Evolutionary conservation across 1,140 invertebrate species (phyloP), one percentile per base, ranked within the genome.

Genomic region (Myzus persicae): DNA sequence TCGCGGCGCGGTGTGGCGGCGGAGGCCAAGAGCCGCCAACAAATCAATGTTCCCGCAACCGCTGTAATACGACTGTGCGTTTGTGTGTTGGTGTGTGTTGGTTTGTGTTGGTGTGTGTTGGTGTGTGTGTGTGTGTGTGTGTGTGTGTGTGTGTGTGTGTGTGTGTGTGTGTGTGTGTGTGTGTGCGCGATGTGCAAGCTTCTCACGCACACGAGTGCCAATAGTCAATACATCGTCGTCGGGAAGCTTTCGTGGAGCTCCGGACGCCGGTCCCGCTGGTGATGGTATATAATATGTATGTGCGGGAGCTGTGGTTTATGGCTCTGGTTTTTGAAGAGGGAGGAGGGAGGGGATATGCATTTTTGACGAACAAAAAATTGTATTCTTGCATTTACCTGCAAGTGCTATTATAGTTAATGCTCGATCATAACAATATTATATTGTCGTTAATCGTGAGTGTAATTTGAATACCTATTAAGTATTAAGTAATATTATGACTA

Each of bases 41-140:
- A 82, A 92, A 93, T 93, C 91, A 85, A 93, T 93, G 91, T 93
- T 93, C 81, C 40, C 81, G 36, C 91, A 31, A 54, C 81, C 44
- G n/a, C 67, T 36, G n/a, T 90, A 44, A 82, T 40, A 85, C 40
- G 42, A 31, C 26, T 36, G 31, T 36, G 14, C 44, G 26, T 85
- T 20, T 36, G 38, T 90, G 38, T 40, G 20, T 54, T 6, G 6
- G 26, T 54, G 54, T n/a, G 42, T 8, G 14, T 48, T 24, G 1
- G 48, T 22, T 20, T 22, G 22, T 22, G 18, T 22, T 11, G 3
- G 11, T 85, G 44, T n/a, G 54, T 67, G 26, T 11, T n/a, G n/a
- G n/a, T 54, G 26, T 11, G 24, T 54, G 51, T 14, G 40, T 20
- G 26, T 48, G 81, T 82, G 20, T n/a, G 14, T 9, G n/a, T 31